A percentile compares a stretch with the other conserved stretches of the same genome.
phyloP scores from a whole-genome alignment of 2,888 invertebrate species.

The Drosophila mettleri region DNA sequence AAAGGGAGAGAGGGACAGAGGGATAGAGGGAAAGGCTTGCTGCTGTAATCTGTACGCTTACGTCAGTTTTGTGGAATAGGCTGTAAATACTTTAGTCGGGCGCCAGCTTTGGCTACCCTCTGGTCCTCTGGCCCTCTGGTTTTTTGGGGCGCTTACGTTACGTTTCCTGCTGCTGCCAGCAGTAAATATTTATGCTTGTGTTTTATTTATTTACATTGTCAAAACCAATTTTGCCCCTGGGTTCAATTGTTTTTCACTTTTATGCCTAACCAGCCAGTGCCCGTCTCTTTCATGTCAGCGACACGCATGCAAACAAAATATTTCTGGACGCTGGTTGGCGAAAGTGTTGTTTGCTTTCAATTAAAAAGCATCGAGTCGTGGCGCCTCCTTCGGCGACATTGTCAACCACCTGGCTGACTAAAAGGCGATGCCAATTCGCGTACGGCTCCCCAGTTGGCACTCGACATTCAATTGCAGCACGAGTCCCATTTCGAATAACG shows the following conservation, averaged over 20 bases:
- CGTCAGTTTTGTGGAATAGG: slow-evolving; percentile 51
- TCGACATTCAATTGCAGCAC: slow-evolving; percentile 44
- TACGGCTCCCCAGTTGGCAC: slow-evolving; percentile 55
- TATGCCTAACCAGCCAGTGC: slow-evolving; percentile 46
- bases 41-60: slow-evolving; percentile 74
- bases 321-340: slow-evolving; percentile 30
- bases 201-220: slow-evolving; percentile 81
- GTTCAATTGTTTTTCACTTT: slow-evolving; percentile 81
- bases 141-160: slow-evolving; percentile 15
- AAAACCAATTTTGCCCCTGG: slow-evolving; percentile 81
- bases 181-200: slow-evolving; percentile 81
- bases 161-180: slow-evolving; percentile 64
- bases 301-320: slow-evolving; percentile 73
- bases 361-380: slow-evolving; percentile 59
- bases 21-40: slow-evolving; percentile 7
- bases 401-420: slow-evolving; percentile 28
- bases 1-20: too few species aligned
- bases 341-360: slow-evolving; percentile 77
- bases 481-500: slow-evolving; percentile 42
- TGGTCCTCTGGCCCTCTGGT: neutral
- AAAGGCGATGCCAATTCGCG: slow-evolving; percentile 1
- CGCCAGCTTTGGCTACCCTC: slow-evolving; percentile 24
- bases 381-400: neutral
- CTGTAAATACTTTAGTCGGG: slow-evolving; percentile 45
- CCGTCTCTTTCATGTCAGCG: slow-evolving; percentile 53